Percentiles rank a stretch among this genome's conserved stretches.
phyloP scores from a whole-genome alignment of 2,888 invertebrate genomes.

The Cheilosia vulpina region DNA sequence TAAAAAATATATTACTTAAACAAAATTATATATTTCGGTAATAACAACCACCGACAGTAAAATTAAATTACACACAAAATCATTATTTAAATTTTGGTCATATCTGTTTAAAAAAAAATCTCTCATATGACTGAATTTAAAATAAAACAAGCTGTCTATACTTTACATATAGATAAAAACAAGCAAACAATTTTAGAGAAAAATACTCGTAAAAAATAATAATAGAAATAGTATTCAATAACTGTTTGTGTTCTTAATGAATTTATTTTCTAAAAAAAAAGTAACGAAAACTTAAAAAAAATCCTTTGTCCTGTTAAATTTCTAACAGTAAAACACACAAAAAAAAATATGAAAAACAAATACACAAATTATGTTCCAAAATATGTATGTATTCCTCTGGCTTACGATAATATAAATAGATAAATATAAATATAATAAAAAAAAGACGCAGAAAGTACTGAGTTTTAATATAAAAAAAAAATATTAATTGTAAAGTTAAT shows the following conservation, averaged over 20 bases:
- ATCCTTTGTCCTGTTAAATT: constrained; percentile 31
- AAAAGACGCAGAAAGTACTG: constrained; percentile 67
- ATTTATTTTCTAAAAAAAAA: constrained; percentile 60
- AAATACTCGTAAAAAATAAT: constrained; percentile 31
- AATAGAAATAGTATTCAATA: constrained; percentile 47
- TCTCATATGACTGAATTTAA: constrained; percentile 51
- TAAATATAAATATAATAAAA: neutral
- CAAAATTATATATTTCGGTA: constrained; percentile 48
- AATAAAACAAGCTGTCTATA: constrained; percentile 48
- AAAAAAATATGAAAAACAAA: neutral
- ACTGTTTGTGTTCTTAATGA: constrained; percentile 73
- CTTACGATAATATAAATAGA: constrained; percentile 19
- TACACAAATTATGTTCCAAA: constrained; percentile 14
- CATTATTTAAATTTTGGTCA: constrained; percentile 32
- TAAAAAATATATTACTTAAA: neutral
- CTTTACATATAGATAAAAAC: constrained; percentile 62
- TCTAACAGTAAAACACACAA: constrained; percentile 10
- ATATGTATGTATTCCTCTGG: constrained; percentile 6
- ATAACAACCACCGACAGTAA: constrained; percentile 60
- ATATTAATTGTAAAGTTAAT: constrained; percentile 28
- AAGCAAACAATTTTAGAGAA: constrained; percentile 5
- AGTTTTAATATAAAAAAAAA: constrained; percentile 48
- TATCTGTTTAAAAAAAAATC: constrained; percentile 25
- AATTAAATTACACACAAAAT: constrained; percentile 8
- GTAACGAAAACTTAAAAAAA: constrained; percentile 15